Evolutionary conservation across 64 coral and sea anemone genomes (phyloP).

Genomic region (Dendrophyllia cribrosa): DNA sequence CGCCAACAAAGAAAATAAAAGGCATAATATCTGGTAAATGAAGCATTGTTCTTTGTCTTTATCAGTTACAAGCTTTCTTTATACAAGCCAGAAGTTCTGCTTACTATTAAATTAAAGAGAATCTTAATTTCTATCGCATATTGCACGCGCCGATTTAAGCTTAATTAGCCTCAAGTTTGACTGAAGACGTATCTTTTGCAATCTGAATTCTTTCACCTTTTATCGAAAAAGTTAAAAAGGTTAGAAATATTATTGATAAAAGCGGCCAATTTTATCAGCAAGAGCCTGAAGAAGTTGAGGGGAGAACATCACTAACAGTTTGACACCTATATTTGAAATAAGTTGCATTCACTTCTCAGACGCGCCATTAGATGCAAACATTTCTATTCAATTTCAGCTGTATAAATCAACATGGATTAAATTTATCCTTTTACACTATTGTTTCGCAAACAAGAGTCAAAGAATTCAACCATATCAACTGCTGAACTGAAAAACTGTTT

Average conservation of each 20-base stretch:
- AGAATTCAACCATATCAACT: neutral
- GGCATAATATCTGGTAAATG: neutral
- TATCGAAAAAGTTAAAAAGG: neutral
- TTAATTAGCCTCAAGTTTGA: constrained; percentile 3
- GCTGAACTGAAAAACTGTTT: neutral
- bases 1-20: neutral
- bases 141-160: neutral
- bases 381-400: neutral
- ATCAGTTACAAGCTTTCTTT: too few species aligned
- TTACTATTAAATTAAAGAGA: too few species aligned
- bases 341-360: too few species aligned
- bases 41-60: too few species aligned
- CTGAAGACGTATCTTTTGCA: neutral
- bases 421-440: neutral
- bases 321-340: too few species aligned
- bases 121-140: neutral
- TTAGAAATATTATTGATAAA: neutral
- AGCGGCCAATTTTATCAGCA: neutral
- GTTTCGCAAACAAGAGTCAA: neutral
- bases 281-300: neutral
- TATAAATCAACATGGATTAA: neutral
- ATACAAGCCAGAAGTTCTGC: too few species aligned
- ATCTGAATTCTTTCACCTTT: constrained; percentile 12
- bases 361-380: neutral
- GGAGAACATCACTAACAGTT: too few species aligned